Evolutionary conservation across 2,113 vertebrate genomes (phyloP).

Genomic region (Melanerpes formicivorus): DNA sequence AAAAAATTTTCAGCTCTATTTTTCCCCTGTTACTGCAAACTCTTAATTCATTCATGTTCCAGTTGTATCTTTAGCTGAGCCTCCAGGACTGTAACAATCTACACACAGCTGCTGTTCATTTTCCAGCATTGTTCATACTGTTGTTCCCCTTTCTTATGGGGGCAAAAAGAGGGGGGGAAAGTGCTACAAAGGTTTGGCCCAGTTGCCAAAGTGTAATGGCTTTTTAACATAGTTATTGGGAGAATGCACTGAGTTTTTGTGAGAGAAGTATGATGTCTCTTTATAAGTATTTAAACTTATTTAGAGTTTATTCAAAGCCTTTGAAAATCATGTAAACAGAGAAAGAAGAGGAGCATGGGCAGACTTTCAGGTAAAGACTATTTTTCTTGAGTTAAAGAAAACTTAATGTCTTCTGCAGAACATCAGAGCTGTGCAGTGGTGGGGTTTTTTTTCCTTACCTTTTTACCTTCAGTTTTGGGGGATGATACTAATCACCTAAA

Average conservation of each 20-base stretch:
- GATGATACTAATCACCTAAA: background rate
- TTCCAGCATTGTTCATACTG: background rate
- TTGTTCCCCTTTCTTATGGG: background rate
- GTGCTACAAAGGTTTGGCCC: background rate
- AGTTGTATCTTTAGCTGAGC: background rate
- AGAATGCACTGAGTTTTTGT: background rate
- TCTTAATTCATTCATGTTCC: background rate
- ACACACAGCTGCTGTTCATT: accelerated
- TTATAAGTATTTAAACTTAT: background rate
- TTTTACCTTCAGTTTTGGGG: background rate
- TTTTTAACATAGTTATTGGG: background rate
- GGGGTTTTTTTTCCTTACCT: background rate
- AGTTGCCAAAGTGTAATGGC: background rate
- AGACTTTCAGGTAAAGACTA: background rate
- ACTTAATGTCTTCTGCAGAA: background rate
- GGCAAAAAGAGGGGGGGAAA: background rate
- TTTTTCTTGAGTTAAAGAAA: background rate
- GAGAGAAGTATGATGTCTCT: background rate
- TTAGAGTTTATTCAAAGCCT: background rate
- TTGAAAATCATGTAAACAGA: background rate
- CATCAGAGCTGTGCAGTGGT: background rate
- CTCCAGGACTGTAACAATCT: background rate
- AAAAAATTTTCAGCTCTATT: background rate
- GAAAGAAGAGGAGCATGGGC: background rate
- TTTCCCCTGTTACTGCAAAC: background rate